Evolutionary conservation across 2,797 vertebrate species (phyloP).

Genomic region (Muscicapa striata): DNA sequence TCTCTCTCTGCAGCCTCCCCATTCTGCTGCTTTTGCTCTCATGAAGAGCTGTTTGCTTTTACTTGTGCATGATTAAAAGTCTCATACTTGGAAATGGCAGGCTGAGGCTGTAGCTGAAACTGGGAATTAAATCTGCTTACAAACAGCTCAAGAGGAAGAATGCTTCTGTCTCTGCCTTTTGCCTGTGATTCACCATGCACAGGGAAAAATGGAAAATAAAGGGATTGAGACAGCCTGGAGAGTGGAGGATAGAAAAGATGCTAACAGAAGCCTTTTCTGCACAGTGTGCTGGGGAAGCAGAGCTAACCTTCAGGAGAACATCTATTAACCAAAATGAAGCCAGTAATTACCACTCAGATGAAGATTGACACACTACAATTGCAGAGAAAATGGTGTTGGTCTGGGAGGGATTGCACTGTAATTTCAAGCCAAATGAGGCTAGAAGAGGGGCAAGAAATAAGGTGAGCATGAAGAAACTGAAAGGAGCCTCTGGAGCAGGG

Average conservation of each 20-base stretch:
- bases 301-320: not conserved
- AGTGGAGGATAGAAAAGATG: not conserved
- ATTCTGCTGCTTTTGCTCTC: not conserved
- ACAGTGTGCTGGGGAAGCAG: not conserved
- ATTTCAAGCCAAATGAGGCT: not conserved
- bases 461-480: not conserved
- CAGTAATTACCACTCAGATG: not conserved
- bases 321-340: not conserved
- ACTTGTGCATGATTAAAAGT: not conserved
- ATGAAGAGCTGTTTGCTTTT: not conserved
- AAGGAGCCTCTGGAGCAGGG: not conserved
- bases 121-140: not conserved
- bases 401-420: not conserved
- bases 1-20: not conserved
- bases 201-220: not conserved
- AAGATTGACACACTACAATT: not conserved
- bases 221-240: not conserved
- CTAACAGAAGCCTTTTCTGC: not conserved
- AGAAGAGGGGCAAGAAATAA: not conserved
- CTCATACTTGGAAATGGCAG: not conserved
- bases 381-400: not conserved
- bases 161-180: not conserved
- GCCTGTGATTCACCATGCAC: not conserved
- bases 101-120: not conserved
- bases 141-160: not conserved